A percentile compares a stretch with the other conserved stretches of the same genome.
Conservation (phyloP, 2,113 vertebrate species). For the Phaethon lepturus region DNA sequence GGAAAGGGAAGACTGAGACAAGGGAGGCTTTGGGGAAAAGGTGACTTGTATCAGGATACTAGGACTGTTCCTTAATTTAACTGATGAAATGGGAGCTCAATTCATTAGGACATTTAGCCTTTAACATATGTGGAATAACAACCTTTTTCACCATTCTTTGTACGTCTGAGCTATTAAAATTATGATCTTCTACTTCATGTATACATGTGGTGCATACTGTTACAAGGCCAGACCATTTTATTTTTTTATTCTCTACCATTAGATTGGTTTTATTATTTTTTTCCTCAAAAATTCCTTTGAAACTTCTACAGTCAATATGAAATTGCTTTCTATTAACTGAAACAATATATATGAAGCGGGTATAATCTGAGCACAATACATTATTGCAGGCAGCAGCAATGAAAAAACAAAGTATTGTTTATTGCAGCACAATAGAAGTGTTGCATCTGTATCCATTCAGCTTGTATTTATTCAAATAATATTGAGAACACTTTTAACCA, state of each 20-base stretch:
- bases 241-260: not conserved
- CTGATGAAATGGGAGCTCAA: not conserved
- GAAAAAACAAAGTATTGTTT: not conserved
- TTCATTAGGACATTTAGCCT: not conserved
- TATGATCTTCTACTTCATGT: not conserved
- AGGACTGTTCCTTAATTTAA: not conserved
- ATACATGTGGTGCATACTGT: too few species aligned
- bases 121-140: not conserved
- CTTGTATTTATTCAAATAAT: not conserved
- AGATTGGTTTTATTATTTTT: not conserved
- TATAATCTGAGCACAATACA: not conserved
- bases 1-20: not conserved
- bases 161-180: not conserved
- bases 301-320: not conserved
- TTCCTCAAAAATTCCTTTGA: not conserved
- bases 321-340: not conserved
- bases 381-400: not conserved
- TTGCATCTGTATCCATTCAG: not conserved
- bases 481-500: not conserved
- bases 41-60: not conserved
- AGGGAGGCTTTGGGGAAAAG: not conserved
- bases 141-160: not conserved
- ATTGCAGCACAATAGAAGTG: not conserved
- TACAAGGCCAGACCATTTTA: rapidly evolving
- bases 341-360: not conserved